Conservation (phyloP, 37 sponge, comb jelly and placozoan species). For the Geodia barretti region DNA sequence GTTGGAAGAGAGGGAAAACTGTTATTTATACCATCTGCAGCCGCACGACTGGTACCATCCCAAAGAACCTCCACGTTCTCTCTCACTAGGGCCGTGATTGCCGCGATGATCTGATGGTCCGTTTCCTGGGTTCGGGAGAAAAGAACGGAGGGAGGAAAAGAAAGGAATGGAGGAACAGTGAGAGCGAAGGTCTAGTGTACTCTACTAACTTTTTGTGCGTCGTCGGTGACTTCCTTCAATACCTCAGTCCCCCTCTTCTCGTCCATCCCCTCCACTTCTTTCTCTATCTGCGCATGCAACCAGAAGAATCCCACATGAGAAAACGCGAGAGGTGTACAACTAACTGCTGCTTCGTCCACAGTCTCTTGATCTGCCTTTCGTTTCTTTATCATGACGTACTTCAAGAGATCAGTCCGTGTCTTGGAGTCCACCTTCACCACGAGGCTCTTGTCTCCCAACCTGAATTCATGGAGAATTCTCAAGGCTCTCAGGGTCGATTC, state of each 20-base stretch:
- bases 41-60: slow-evolving; percentile 18
- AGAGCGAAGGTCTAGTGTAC: background rate
- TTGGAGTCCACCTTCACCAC: slow-evolving; percentile 93
- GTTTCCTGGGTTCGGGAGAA: slow-evolving; percentile 47
- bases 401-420: slow-evolving; percentile 74
- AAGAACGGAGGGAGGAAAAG: background rate
- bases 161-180: background rate
- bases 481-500: slow-evolving; percentile 94
- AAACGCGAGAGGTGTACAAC: background rate
- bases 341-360: slow-evolving; percentile 43
- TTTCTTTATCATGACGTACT: slow-evolving; percentile 74
- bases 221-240: slow-evolving; percentile 58
- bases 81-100: slow-evolving; percentile 61
- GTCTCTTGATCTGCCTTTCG: slow-evolving; percentile 20
- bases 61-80: slow-evolving; percentile 58
- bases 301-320: background rate
- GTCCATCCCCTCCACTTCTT: slow-evolving; percentile 41
- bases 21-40: slow-evolving; percentile 45
- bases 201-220: slow-evolving; percentile 57
- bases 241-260: slow-evolving; percentile 14
- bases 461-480: slow-evolving; percentile 73
- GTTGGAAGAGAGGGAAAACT: background rate
- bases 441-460: slow-evolving; percentile 82
- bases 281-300: slow-evolving; percentile 28
- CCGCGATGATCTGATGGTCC: slow-evolving; percentile 45